Evolutionary conservation across 2,797 vertebrate species (phyloP).

Genomic region (Falco cherrug): DNA sequence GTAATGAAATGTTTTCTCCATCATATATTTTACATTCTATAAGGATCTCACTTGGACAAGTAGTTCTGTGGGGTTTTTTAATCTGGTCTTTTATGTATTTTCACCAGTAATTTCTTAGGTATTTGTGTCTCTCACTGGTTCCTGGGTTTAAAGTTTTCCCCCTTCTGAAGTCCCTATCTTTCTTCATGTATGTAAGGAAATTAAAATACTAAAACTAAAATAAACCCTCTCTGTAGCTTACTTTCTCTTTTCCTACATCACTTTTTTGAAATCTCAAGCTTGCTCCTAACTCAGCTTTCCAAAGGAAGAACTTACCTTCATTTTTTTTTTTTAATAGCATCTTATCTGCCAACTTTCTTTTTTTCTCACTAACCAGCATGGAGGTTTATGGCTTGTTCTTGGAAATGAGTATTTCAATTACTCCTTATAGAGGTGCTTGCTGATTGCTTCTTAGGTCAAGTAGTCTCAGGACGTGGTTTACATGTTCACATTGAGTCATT

Average conservation of each 20-base stretch:
- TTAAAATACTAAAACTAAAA: not conserved
- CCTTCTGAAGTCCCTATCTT: not conserved
- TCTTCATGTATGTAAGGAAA: not conserved
- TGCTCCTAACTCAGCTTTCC: not conserved
- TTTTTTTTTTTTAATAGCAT: not conserved
- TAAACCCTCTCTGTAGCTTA: not conserved
- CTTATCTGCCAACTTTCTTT: not conserved
- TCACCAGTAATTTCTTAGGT: not conserved
- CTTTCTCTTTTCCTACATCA: not conserved
- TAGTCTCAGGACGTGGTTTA: not conserved
- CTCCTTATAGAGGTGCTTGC: not conserved
- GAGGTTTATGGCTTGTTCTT: not conserved
- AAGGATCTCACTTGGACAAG: not conserved
- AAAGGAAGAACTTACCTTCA: not conserved
- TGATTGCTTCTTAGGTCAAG: constrained; percentile 2
- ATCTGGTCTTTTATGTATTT: not conserved
- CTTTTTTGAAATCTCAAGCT: not conserved
- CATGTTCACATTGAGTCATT: not conserved
- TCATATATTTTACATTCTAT: not conserved
- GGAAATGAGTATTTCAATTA: not conserved
- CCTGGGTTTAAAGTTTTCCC: not conserved
- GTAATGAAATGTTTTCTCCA: not conserved
- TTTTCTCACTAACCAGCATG: not conserved
- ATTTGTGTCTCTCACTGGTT: not conserved
- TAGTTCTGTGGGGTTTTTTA: not conserved